A percentile compares a stretch with the other conserved stretches of the same genome.
Evolutionary conservation across 2,113 vertebrate genomes (phyloP).

Genomic region (Chaetorhynchus papuensis): DNA sequence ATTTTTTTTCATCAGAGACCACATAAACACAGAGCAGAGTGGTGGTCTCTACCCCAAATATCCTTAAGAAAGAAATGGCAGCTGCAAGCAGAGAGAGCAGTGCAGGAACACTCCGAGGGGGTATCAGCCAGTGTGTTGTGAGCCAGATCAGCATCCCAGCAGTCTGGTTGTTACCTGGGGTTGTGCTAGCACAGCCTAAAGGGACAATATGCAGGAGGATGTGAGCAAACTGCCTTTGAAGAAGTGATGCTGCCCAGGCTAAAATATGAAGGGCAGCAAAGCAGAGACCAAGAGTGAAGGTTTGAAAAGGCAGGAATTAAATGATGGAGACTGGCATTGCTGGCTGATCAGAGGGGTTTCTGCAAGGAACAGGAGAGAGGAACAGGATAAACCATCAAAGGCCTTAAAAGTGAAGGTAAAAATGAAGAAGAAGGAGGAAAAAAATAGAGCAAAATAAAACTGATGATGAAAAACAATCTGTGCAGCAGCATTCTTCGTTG

Average conservation of each 20-base stretch:
- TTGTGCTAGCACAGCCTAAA: neutral
- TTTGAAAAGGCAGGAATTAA: neutral
- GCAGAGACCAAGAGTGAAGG: neutral
- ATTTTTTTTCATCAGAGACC: neutral
- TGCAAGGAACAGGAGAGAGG: neutral
- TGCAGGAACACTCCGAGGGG: neutral
- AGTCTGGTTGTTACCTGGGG: neutral
- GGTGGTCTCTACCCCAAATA: neutral
- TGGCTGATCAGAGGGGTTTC: neutral
- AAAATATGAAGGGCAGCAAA: neutral
- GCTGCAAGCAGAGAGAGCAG: neutral
- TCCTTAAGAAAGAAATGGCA: neutral
- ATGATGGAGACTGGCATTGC: neutral
- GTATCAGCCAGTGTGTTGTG: rapidly evolving
- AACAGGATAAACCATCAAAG: neutral
- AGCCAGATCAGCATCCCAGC: neutral
- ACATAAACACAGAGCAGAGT: neutral
- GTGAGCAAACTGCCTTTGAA: neutral
- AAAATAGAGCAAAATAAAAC: neutral
- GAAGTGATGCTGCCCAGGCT: neutral
- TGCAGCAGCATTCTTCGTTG: neutral
- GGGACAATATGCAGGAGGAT: neutral
- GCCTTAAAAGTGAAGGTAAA: neutral
- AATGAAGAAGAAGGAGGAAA: neutral
- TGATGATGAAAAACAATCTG: neutral